Percentiles rank a stretch among this genome's conserved stretches.
phyloP scores from a whole-genome alignment of 2,113 vertebrate genomes.

The Malurus alboscapulatus region DNA sequence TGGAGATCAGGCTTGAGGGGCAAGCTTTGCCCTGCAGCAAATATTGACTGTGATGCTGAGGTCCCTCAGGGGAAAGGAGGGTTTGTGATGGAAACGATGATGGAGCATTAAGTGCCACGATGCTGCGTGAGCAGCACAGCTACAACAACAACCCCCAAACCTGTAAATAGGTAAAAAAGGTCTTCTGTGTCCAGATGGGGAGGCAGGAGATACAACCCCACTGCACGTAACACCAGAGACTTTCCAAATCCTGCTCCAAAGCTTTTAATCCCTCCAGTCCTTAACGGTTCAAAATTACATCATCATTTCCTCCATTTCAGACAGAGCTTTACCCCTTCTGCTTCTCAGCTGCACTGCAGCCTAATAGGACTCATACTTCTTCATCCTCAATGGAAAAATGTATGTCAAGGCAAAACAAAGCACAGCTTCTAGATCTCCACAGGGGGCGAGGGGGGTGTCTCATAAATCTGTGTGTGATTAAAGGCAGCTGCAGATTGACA shows the following conservation, averaged over 20 bases:
- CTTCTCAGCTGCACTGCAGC: not conserved
- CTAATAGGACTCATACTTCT: conserved; percentile 36
- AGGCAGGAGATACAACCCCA: conserved; percentile 13
- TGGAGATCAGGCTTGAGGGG: not conserved
- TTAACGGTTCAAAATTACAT: conserved; percentile 54
- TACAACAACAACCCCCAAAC: not conserved
- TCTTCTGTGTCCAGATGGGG: conserved; percentile 35
- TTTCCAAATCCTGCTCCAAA: conserved; percentile 70
- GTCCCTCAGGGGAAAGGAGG: not conserved
- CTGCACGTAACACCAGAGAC: conserved; percentile 41
- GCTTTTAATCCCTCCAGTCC: conserved; percentile 65
- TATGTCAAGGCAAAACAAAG: conserved; percentile 51
- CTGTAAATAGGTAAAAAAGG: not conserved
- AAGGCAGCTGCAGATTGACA: conserved; percentile 40
- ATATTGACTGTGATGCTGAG: not conserved
- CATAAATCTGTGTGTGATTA: conserved; percentile 48
- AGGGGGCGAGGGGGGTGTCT: not conserved
- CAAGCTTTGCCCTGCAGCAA: not conserved
- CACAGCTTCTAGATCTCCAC: conserved; percentile 12
- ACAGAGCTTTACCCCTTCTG: conserved; percentile 24
- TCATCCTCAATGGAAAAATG: conserved; percentile 46
- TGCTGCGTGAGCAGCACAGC: not conserved
- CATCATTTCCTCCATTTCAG: conserved; percentile 57
- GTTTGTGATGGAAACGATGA: conserved; percentile 55
- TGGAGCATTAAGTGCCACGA: not conserved